These are phyloP conservation scores for Strongylocentrotus purpuratus DNA, from an alignment of 35 echinoderm and acorn worm species.

Conservation along the genomic window DNA sequence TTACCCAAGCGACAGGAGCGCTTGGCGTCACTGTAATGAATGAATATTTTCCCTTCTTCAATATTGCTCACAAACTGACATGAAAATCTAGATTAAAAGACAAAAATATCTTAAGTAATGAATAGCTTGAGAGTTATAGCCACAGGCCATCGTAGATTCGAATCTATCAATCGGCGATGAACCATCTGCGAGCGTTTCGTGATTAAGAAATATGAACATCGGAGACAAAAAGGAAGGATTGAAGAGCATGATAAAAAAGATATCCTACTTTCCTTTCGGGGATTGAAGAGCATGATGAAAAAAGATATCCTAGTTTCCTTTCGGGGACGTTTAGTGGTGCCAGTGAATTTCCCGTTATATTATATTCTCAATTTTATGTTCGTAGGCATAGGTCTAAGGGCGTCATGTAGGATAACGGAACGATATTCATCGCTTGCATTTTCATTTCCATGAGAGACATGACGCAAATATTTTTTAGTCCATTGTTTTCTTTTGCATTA, in stretches of 20 bases:
- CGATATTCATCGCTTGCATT: neutral
- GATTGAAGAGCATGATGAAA: neutral
- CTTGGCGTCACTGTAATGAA: neutral
- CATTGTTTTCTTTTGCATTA: no score
- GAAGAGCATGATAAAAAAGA: neutral
- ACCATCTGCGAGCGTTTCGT: neutral
- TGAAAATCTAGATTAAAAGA: neutral
- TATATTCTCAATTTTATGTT: neutral
- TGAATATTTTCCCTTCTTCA: neutral
- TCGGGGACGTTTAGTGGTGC: neutral
- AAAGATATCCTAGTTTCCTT: neutral
- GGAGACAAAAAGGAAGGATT: neutral
- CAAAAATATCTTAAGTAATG: slow-evolving; percentile 4
- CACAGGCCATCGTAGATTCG: neutral
- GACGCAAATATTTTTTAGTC: no score
- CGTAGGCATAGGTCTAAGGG: neutral
- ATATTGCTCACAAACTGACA: neutral
- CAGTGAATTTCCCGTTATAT: neutral
- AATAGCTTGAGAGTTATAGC: neutral
- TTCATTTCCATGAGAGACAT: no score
- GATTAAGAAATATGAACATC: slow-evolving; percentile 2
- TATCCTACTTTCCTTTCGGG: neutral
- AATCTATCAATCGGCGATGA: neutral
- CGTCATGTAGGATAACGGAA: neutral
- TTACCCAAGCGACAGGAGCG: neutral